These are phyloP conservation scores for Dendrolimus houi DNA, from an alignment of 2,888 invertebrate genomes.

Conservation along the genomic window DNA sequence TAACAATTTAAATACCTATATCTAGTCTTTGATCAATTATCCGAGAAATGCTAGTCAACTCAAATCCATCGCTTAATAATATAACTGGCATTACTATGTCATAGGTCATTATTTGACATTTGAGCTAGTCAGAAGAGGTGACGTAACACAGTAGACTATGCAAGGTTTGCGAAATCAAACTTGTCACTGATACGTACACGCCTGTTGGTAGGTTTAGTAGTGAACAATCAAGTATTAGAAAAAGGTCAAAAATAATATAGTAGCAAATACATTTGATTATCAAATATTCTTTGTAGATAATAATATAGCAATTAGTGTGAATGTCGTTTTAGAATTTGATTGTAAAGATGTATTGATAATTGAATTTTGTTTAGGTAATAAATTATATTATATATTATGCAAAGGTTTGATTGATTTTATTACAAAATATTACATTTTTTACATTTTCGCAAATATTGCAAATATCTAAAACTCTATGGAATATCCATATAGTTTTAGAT, in stretches of 20 bases:
- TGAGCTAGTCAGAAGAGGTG: constrained; percentile 42
- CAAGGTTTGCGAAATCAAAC: constrained; percentile 43
- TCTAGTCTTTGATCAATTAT: too few relatives aligned
- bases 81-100: constrained; percentile 49
- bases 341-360: background rate
- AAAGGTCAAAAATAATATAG: constrained; percentile 40
- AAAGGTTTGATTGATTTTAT: too few relatives aligned
- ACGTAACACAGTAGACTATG: constrained; percentile 34
- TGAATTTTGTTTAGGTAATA: background rate
- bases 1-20: too few relatives aligned
- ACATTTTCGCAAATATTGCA: too few relatives aligned
- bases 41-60: too few relatives aligned
- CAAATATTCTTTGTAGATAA: constrained; percentile 30
- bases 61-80: constrained; percentile 12
- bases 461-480: too few relatives aligned
- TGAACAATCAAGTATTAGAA: constrained; percentile 45
- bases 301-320: constrained; percentile 21
- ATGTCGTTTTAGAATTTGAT: constrained; percentile 6
- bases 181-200: constrained; percentile 41
- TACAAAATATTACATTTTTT: too few relatives aligned
- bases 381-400: too few relatives aligned
- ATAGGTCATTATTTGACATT: constrained; percentile 71
- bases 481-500: too few relatives aligned
- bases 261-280: constrained; percentile 34
- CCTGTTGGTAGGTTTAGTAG: constrained; percentile 35